Conservation (phyloP, 2,797 vertebrate genomes). For the Mus minutoides region DNA sequence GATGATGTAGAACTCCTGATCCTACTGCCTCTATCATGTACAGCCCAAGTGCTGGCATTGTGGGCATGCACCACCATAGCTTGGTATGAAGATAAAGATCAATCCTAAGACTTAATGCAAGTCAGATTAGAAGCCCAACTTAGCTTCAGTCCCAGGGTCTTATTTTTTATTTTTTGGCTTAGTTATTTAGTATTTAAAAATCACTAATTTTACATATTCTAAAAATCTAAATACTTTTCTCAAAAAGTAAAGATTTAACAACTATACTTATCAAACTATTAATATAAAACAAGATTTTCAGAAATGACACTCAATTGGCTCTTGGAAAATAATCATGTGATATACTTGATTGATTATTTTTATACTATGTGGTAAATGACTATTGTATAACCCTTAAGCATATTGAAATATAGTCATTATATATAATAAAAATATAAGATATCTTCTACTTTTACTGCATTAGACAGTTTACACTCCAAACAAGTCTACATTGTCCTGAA, state of each 20-base stretch:
- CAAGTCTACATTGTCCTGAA: neutral
- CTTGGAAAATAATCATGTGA: neutral
- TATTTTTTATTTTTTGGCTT: neutral
- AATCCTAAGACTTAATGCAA: too few relatives aligned
- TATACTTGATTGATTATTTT: slow-evolving; percentile 13
- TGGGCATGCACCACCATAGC: too few relatives aligned
- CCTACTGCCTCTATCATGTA: too few relatives aligned
- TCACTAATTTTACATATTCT: neutral
- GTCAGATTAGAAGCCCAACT: neutral
- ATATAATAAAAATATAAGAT: neutral
- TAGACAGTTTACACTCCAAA: neutral
- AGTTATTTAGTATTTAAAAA: slow-evolving; percentile 1
- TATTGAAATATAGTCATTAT: neutral
- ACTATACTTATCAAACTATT: neutral
- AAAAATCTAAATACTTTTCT: neutral
- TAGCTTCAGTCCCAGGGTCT: neutral
- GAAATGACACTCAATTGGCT: neutral
- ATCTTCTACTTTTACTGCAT: neutral
- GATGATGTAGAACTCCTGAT: neutral
- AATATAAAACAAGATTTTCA: neutral
- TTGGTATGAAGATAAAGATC: neutral
- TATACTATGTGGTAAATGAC: neutral
- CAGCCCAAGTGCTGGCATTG: neutral
- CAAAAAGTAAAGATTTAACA: neutral
- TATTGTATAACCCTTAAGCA: neutral